Base-by-base conservation (phyloP, 2,797 vertebrate species). In the Lepilemur ruficaudatus region DNA sequence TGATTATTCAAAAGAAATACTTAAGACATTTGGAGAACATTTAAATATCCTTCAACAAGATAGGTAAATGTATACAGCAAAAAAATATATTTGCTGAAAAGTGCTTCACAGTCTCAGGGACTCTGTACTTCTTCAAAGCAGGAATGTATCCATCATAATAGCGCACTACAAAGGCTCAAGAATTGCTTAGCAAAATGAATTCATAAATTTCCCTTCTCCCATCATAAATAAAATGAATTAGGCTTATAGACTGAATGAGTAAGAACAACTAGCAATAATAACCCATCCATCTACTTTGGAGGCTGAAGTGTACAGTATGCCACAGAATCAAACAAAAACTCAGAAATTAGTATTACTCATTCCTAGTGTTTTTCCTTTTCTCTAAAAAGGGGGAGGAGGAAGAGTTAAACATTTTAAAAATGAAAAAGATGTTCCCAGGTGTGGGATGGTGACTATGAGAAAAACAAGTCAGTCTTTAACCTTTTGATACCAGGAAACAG, bases 261-360 rank as follows among this genome's bases (percentile, higher is more conserved):
- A 65, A 79, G 96, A 98, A 72, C 86, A 95, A 97, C 12, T 43
- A 52, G 43, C 73, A 59, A 50, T 35, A 89, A 95, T 23, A 91
- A 96, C 32, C n/a, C 79, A 94, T 79, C 95, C 92, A 91, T 97
- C 87, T 96, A 70, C 91, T 95, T 96, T 59, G 83, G 93, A 70
- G 7, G 81, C 73, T 7, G 63, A 41, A 95, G 35, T 76, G 25
- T 50, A 78, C 25, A 89, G 4, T 32, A 95, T n/a, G 41, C 75
- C 92, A 92, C 73, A 95, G 90, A 97, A 96, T 80, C 97, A 96
- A 94, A 91, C 89, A 94, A 97, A 96, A 67, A 95, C 0, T 0
- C 12, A 97, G 91, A 97, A 97, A 94, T 55, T 63, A 80, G 70
- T 81, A 93, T 75, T 91, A 84, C 73, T 93, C 55, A 89, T 85